These are phyloP conservation scores for Lomographa bimaculata DNA, from an alignment of 2,888 invertebrate genomes.

Conservation along the genomic window DNA sequence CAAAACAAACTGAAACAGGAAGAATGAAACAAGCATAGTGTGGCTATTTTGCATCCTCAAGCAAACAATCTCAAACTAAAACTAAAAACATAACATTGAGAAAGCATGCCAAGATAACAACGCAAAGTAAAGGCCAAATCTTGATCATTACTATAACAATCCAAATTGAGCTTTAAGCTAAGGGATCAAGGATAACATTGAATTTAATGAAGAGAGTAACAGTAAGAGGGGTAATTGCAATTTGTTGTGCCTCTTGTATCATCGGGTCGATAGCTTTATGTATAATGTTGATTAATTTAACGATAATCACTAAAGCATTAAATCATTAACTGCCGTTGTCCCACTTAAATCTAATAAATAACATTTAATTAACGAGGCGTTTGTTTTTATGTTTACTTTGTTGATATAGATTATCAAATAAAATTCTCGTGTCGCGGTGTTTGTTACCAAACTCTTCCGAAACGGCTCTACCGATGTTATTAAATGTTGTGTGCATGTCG, in stretches of 20 bases:
- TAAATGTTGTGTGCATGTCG: too few relatives aligned
- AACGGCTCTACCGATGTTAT: too few relatives aligned
- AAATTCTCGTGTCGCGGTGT: too few relatives aligned
- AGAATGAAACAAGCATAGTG: background rate
- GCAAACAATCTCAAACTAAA: slow-evolving; percentile 49
- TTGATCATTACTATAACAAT: slow-evolving; percentile 38
- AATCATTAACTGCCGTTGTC: slow-evolving; percentile 47
- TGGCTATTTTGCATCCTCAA: slow-evolving; percentile 26
- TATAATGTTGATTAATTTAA: slow-evolving; percentile 65
- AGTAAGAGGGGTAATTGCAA: slow-evolving; percentile 51
- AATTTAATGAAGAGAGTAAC: slow-evolving; percentile 25
- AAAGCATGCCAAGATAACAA: slow-evolving; percentile 47
- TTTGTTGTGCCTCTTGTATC: slow-evolving; percentile 56
- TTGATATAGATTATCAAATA: too few relatives aligned
- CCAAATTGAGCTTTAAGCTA: slow-evolving; percentile 17
- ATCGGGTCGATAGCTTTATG: slow-evolving; percentile 52
- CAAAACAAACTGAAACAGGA: background rate
- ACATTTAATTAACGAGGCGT: slow-evolving; percentile 6
- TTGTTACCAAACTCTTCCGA: too few relatives aligned
- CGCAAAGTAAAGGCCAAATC: slow-evolving; percentile 52
- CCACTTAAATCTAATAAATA: slow-evolving; percentile 16
- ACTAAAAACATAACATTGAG: slow-evolving; percentile 55
- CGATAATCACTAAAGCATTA: slow-evolving; percentile 55
- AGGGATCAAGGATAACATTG: slow-evolving; percentile 18
- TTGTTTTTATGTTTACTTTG: slow-evolving; percentile 1